Conservation (phyloP, 2,113 vertebrate species). For the Phrynocephalus versicolor region DNA sequence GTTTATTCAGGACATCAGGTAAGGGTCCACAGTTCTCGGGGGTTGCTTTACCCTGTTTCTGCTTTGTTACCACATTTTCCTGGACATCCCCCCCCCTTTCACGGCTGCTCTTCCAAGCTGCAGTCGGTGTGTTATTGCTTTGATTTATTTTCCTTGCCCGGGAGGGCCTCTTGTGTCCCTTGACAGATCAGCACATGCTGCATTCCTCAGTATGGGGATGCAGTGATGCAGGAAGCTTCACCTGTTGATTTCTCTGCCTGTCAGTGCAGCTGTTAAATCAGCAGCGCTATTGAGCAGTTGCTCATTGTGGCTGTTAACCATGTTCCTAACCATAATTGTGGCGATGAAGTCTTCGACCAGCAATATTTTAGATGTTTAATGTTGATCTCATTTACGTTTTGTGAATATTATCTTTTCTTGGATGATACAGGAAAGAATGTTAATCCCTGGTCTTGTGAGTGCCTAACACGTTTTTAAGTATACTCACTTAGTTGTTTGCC, state of each 20-base stretch:
- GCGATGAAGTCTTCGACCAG: background rate
- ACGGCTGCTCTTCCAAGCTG: background rate
- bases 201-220: background rate
- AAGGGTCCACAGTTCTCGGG: too few species aligned
- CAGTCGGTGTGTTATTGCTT: background rate
- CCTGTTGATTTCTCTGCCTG: slow-evolving; percentile 1
- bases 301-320: background rate
- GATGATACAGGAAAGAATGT: background rate
- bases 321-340: background rate
- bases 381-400: background rate
- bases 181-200: background rate
- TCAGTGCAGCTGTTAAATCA: background rate
- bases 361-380: background rate
- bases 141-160: background rate
- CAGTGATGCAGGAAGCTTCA: background rate
- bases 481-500: background rate
- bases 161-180: background rate
- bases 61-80: background rate
- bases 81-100: too few species aligned
- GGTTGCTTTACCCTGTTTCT: background rate
- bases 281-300: background rate
- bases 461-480: background rate
- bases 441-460: background rate
- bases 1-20: too few species aligned
- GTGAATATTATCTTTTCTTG: background rate